A percentile compares a stretch with the other conserved stretches of the same genome.
These are phyloP conservation scores for Oryzias celebensis DNA, from an alignment of 2,113 vertebrate genomes.

Conservation along the genomic window DNA sequence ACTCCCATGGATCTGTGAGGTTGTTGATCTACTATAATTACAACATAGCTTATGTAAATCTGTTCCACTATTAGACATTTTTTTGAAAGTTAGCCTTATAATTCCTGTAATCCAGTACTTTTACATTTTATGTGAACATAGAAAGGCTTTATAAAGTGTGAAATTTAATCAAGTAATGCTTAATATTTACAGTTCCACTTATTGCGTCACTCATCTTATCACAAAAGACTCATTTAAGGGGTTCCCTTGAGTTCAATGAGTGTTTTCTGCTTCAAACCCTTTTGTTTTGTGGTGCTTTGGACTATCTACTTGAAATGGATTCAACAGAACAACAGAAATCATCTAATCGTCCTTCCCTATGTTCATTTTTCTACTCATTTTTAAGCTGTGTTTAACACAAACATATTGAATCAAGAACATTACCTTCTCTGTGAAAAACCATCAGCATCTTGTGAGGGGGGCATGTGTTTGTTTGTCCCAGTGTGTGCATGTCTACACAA, in stretches of 20 bases:
- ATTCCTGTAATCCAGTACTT: no score
- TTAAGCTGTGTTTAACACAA: constrained; percentile 40
- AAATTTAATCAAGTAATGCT: no score
- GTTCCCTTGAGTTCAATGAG: no score
- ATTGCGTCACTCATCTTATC: no score
- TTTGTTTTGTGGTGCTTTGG: neutral
- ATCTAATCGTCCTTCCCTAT: constrained; percentile 25
- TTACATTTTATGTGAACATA: no score
- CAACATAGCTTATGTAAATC: no score
- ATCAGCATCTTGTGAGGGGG: constrained; percentile 37
- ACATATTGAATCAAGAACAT: constrained; percentile 51
- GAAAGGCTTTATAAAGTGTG: no score
- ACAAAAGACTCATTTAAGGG: no score
- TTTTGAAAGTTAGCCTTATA: no score
- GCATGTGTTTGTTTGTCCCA: constrained; percentile 3
- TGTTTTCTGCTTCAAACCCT: no score
- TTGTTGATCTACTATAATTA: constrained; percentile 12
- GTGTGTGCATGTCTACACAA: constrained; percentile 10
- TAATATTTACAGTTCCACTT: no score
- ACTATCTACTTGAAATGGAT: constrained; percentile 41
- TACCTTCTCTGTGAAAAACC: constrained; percentile 53
- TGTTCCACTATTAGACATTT: no score
- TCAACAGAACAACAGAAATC: constrained; percentile 10
- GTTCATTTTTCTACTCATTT: constrained; percentile 34
- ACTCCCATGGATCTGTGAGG: neutral